Evolutionary conservation across 2,113 vertebrate species (phyloP).

Genomic region (Protomyctophum bolini): DNA sequence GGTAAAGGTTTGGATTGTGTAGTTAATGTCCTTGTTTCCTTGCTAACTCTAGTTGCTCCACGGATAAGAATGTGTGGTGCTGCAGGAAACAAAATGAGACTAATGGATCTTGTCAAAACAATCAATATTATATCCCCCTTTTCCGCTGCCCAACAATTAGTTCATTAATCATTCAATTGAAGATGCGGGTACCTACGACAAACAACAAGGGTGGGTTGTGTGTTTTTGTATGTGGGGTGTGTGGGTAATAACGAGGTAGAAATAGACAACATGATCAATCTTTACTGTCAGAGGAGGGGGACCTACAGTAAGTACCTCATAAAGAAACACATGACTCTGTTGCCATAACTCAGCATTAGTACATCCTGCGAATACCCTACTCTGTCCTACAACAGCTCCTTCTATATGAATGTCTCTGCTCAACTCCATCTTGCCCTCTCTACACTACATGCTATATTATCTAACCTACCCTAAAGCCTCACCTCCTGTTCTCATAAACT

Average conservation of each 20-base stretch:
- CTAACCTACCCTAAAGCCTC: not conserved
- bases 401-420: not conserved
- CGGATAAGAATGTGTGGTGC: not conserved
- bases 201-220: constrained; percentile 5
- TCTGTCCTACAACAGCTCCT: constrained; percentile 23
- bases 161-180: constrained; percentile 51
- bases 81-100: constrained; percentile 16
- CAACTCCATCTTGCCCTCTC: not conserved
- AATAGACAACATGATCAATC: constrained; percentile 46
- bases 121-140: constrained; percentile 14
- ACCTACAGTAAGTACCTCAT: constrained; percentile 50
- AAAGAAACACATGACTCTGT: constrained; percentile 51
- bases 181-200: constrained; percentile 26
- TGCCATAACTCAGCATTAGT: constrained; percentile 53
- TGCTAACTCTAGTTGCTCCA: not conserved
- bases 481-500: not conserved
- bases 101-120: constrained; percentile 35
- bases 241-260: constrained; percentile 21
- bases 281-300: constrained; percentile 43
- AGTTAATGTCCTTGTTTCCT: not conserved
- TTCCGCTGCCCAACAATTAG: constrained; percentile 10
- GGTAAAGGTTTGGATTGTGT: too few species aligned
- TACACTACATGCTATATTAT: not conserved
- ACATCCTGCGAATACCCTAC: constrained; percentile 34
- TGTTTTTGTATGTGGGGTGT: not conserved